These are phyloP conservation scores for Gymnopithys bicolor DNA, from an alignment of 2,797 vertebrate genomes.

Conservation along the genomic window DNA sequence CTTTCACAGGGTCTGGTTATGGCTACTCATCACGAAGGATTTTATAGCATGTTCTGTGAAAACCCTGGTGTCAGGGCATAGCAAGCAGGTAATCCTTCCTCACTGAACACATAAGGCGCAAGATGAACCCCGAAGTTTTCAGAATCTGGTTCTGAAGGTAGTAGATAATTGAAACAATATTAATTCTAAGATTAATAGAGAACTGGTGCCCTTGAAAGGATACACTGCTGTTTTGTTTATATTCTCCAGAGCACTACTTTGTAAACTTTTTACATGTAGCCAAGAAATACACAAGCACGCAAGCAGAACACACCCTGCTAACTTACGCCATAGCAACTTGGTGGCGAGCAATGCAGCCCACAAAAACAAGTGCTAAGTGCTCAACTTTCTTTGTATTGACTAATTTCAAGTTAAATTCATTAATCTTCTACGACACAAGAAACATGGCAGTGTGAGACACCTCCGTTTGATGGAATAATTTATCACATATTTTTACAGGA, in stretches of 20 bases:
- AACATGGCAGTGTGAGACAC: not conserved
- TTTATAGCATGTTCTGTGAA: rapidly evolving
- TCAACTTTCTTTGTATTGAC: not conserved
- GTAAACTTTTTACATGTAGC: not conserved
- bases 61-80: rapidly evolving
- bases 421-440: not conserved
- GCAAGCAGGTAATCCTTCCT: rapidly evolving
- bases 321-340: not conserved
- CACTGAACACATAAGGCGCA: rapidly evolving
- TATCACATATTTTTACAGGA: not conserved
- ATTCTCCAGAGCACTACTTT: not conserved
- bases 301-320: constrained; percentile 32
- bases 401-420: not conserved
- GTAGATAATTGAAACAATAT: not conserved
- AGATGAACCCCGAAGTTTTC: rapidly evolving
- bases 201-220: not conserved
- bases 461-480: not conserved
- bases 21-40: rapidly evolving
- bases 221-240: constrained; percentile 17
- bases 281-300: constrained; percentile 37
- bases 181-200: not conserved
- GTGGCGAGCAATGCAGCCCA: not conserved
- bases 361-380: not conserved
- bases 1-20: not conserved
- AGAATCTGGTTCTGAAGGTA: not conserved